Base-by-base conservation (phyloP, 2,888 invertebrate genomes). In the Prosopocoilus inquinatus region DNA sequence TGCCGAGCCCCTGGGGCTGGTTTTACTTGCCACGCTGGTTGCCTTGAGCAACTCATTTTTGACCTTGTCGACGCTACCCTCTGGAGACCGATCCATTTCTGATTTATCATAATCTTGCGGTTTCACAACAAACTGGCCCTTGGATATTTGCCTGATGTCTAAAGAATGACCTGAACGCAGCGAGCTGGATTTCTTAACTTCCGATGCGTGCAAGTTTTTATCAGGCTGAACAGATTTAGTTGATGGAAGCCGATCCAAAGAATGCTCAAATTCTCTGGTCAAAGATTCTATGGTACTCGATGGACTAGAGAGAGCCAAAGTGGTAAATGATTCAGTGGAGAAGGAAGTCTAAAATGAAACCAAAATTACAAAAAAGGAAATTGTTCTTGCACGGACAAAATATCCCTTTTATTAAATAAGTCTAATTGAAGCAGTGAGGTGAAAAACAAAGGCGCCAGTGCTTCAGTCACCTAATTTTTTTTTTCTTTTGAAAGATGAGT, bases 221-320 rank as follows among this genome's bases (percentile, higher is more conserved):
- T 43, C 54, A 50, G 47, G 33, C 32, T 35, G 41, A 8, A 45
- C 35, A 13, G 32, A 41, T 49, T 57, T 59, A 33, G 61, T 59
- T 38, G 50, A 43, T 28, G 38, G 33, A 32, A 73, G 63, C 41
- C 71, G 71, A 64, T 86, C 85, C 51, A 94, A 83, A 20, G 91
- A 89, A 75, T 90, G 89, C 73, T 93, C 92, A 68, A 93, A 87
- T 79, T 92, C 92, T 71, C 88, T 79, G 2, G 90, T 88, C 57
- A 91, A 79, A 0, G 88, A 89, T 74, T 90, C 89, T 60, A 90
- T 88, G 44, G 90, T 89, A 75, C 88, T 88, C 47, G 88, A 88
- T 13, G 90, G 89, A 71, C 89, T 90, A 50, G 87, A 87, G 64
- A 90, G 78, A 28, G 86, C 82, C 67, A 77, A 75, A 9, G 80